phyloP scores from a whole-genome alignment of 2,113 vertebrate species.

The Desmodus rotundus region DNA sequence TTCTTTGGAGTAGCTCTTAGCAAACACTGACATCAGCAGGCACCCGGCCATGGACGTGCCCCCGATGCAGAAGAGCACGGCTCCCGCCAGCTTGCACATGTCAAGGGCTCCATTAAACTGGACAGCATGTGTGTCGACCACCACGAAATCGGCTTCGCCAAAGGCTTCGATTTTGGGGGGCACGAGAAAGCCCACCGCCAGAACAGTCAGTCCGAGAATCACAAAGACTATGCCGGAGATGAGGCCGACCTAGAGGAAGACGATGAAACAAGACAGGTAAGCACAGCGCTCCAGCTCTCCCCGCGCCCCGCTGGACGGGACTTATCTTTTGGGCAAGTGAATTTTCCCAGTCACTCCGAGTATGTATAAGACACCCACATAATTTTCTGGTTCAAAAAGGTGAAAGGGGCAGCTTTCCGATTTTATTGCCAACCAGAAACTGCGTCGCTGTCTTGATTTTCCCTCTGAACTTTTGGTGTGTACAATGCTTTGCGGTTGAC shows the following conservation, averaged over 20 bases:
- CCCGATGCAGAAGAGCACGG: conserved; percentile 93
- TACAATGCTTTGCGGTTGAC: background rate
- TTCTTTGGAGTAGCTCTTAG: conserved; percentile 92
- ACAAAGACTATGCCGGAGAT: conserved; percentile 89
- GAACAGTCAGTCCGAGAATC: conserved; percentile 89
- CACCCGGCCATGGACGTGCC: conserved; percentile 90
- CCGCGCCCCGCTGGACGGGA: accelerated
- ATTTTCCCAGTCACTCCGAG: no score
- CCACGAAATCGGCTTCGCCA: conserved; percentile 92
- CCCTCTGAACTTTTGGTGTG: background rate
- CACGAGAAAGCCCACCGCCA: conserved; percentile 93
- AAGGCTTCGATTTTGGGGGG: conserved; percentile 93
- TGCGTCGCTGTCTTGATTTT: background rate
- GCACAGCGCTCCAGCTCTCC: background rate
- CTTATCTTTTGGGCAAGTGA: background rate
- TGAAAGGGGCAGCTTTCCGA: background rate
- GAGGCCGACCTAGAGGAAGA: conserved; percentile 90
- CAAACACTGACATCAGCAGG: conserved; percentile 91
- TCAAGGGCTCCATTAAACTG: conserved; percentile 93
- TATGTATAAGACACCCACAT: background rate
- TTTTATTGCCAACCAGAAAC: background rate
- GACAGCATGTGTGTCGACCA: conserved; percentile 88
- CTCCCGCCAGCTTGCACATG: conserved; percentile 93
- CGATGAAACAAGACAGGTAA: background rate
- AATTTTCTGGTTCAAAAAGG: background rate